A percentile compares a stretch with the other conserved stretches of the same genome.
phyloP scores from a whole-genome alignment of 2,797 vertebrate genomes.

The Gadopsis bispinosus region DNA sequence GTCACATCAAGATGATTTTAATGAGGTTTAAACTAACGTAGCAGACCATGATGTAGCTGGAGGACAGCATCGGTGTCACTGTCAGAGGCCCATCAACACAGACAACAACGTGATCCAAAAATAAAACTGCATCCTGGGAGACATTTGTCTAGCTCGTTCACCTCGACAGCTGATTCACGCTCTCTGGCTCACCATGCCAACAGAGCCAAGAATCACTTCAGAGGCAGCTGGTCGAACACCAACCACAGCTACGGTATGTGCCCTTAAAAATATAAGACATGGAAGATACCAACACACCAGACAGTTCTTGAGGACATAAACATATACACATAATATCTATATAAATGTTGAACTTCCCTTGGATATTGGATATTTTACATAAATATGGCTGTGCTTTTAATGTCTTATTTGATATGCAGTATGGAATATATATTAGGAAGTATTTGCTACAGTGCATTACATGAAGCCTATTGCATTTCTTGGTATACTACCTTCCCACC shows the following conservation, averaged over 20 bases:
- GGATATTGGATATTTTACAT: background rate
- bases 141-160: slow-evolving; percentile 66
- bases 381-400: background rate
- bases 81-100: slow-evolving; percentile 73
- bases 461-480: slow-evolving; percentile 5
- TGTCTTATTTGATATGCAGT: background rate
- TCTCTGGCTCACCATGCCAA: slow-evolving; percentile 49
- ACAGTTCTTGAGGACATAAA: background rate
- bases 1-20: slow-evolving; percentile 30
- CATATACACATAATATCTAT: background rate
- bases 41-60: slow-evolving; percentile 48
- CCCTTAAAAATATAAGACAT: background rate
- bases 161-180: slow-evolving; percentile 73
- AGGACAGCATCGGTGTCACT: slow-evolving; percentile 74
- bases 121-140: slow-evolving; percentile 79
- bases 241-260: slow-evolving; percentile 27
- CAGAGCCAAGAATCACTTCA: slow-evolving; percentile 41
- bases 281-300: background rate
- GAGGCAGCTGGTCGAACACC: slow-evolving; percentile 29
- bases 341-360: background rate
- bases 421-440: background rate
- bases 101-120: slow-evolving; percentile 75
- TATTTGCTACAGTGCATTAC: background rate
- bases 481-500: background rate
- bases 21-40: slow-evolving; percentile 37